A percentile compares a stretch with the other conserved stretches of the same genome.
Conservation (phyloP, 2,113 vertebrate species). For the Gopherus evgoodei region DNA sequence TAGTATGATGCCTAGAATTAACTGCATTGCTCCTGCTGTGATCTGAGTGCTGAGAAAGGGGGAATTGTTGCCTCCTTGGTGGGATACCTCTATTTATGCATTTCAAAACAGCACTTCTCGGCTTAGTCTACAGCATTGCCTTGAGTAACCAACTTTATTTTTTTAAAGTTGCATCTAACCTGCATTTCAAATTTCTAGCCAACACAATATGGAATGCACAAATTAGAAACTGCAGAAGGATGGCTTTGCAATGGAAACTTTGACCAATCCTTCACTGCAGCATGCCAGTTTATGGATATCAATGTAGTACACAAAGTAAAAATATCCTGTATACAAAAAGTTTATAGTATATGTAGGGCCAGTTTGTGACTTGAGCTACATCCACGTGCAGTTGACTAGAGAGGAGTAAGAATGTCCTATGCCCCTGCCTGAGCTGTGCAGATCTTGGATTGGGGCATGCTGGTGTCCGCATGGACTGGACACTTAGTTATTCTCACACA, state of each 20-base stretch:
- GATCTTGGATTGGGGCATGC: background rate
- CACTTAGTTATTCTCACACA: background rate
- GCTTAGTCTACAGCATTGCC: background rate
- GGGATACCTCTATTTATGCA: background rate
- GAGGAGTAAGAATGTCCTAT: background rate
- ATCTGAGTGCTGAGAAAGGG: slow-evolving; percentile 29
- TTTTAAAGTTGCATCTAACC: background rate
- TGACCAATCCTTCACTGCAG: background rate
- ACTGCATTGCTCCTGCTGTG: background rate
- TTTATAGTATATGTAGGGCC: background rate
- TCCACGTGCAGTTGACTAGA: accelerated
- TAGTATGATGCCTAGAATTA: background rate
- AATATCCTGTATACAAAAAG: background rate
- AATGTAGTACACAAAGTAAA: background rate
- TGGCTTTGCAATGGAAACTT: background rate
- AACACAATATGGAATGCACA: background rate
- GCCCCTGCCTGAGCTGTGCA: background rate
- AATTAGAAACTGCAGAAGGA: background rate
- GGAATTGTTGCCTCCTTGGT: background rate
- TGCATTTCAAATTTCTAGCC: background rate
- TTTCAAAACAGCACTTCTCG: background rate
- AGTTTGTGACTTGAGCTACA: background rate
- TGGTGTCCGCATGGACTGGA: accelerated
- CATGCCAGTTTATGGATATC: accelerated
- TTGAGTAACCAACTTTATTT: background rate